phyloP scores from a whole-genome alignment of 2,888 invertebrate genomes.

The Melieria crassipennis region DNA sequence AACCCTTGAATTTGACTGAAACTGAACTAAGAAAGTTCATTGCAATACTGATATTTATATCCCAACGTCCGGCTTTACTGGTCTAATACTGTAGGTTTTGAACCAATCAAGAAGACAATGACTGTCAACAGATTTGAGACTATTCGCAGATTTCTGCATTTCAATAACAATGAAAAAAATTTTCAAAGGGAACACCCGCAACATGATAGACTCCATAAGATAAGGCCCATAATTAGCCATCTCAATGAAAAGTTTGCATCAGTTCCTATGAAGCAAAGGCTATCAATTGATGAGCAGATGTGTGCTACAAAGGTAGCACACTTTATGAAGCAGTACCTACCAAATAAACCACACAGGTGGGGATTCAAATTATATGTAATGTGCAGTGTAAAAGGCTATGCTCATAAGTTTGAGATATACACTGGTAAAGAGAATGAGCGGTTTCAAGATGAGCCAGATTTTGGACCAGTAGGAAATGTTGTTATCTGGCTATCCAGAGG shows the following conservation, averaged over 20 bases:
- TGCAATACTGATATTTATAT: conserved; percentile 27
- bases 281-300: conserved; percentile 30
- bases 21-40: conserved; percentile 18
- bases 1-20: neutral
- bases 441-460: neutral
- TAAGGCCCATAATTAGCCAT: conserved; percentile 26
- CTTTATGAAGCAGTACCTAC: conserved; percentile 30
- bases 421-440: conserved; percentile 14
- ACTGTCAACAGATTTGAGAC: conserved; percentile 25
- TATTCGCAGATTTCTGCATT: conserved; percentile 25
- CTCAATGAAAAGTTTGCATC: conserved; percentile 24
- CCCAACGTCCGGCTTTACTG: conserved; percentile 20
- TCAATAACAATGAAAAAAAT: conserved; percentile 33
- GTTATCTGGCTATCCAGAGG: conserved; percentile 28
- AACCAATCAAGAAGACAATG: conserved; percentile 22
- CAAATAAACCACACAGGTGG: conserved; percentile 24
- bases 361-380: conserved; percentile 28
- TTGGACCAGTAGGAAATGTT: conserved; percentile 22
- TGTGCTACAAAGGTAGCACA: conserved; percentile 20
- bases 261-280: conserved; percentile 24
- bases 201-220: conserved; percentile 28
- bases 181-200: conserved; percentile 27
- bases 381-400: conserved; percentile 27
- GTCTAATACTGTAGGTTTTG: conserved; percentile 24
- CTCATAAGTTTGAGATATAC: conserved; percentile 31